Evolutionary conservation across 2,888 invertebrate species (phyloP).

Genomic region (Drosophila putrida): DNA sequence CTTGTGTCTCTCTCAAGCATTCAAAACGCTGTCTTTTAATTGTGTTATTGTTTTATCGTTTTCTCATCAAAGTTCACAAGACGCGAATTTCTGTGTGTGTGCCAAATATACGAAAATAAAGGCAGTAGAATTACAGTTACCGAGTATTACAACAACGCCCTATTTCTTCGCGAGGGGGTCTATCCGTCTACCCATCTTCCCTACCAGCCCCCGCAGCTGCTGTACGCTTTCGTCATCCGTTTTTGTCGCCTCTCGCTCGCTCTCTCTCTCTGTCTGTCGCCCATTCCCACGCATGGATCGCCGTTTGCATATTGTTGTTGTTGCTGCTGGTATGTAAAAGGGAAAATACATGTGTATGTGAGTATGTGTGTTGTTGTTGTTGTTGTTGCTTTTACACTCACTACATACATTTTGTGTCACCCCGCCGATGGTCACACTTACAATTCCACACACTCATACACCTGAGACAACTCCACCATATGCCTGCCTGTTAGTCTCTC

Average conservation of each 20-base stretch:
- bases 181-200: constrained; percentile 47
- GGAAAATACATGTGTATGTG: constrained; percentile 37
- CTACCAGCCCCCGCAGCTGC: constrained; percentile 32
- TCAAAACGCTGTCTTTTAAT: constrained; percentile 59
- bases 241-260: constrained; percentile 38
- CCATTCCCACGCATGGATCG: constrained; percentile 66
- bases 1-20: constrained; percentile 29
- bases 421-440: constrained; percentile 56
- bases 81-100: constrained; percentile 60
- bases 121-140: constrained; percentile 55
- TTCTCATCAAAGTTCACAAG: constrained; percentile 63
- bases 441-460: constrained; percentile 52
- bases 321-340: constrained; percentile 65
- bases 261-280: constrained; percentile 33
- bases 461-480: constrained; percentile 76
- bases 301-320: constrained; percentile 47
- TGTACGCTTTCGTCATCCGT: constrained; percentile 54
- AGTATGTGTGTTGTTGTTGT: constrained; percentile 32
- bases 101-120: constrained; percentile 53
- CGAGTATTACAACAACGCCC: constrained; percentile 68
- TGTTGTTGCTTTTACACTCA: constrained; percentile 52
- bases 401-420: constrained; percentile 63
- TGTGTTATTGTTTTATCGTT: constrained; percentile 72
- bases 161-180: constrained; percentile 45
- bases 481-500: constrained; percentile 46